phyloP scores from a whole-genome alignment of 2,888 invertebrate species.

The Gandaritis pyraliata region DNA sequence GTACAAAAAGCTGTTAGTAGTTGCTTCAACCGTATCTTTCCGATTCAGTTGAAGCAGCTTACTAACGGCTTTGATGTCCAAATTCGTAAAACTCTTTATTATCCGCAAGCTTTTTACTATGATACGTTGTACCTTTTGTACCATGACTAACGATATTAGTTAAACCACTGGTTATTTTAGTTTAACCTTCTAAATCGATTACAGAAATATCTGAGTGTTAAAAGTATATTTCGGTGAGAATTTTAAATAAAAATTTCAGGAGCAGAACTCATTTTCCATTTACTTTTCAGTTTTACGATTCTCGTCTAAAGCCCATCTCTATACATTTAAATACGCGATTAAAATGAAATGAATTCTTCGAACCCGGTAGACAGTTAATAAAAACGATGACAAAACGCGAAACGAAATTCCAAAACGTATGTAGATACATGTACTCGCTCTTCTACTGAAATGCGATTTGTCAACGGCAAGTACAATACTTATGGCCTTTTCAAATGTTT shows the following conservation, averaged over 20 bases:
- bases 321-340: constrained; percentile 32
- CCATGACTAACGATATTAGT: background rate
- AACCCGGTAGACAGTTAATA: constrained; percentile 4
- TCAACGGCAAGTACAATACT: too few species aligned
- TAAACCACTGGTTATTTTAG: background rate
- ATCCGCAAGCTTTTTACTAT: background rate
- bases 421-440: too few species aligned
- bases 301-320: constrained; percentile 21
- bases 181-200: background rate
- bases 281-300: constrained; percentile 32
- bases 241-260: background rate
- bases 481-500: too few species aligned
- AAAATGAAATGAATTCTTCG: constrained; percentile 45
- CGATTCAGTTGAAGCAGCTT: too few species aligned
- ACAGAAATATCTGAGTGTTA: background rate
- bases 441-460: too few species aligned
- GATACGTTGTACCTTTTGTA: background rate
- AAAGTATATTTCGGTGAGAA: background rate
- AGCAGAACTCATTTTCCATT: constrained; percentile 16
- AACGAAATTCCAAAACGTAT: background rate
- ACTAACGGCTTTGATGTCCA: too few species aligned
- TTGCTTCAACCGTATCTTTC: too few species aligned
- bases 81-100: constrained; percentile 1
- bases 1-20: background rate
- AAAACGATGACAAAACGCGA: background rate